Evolutionary conservation across 2,113 vertebrate species (phyloP).

Genomic region (Xyliphius kryptos): DNA sequence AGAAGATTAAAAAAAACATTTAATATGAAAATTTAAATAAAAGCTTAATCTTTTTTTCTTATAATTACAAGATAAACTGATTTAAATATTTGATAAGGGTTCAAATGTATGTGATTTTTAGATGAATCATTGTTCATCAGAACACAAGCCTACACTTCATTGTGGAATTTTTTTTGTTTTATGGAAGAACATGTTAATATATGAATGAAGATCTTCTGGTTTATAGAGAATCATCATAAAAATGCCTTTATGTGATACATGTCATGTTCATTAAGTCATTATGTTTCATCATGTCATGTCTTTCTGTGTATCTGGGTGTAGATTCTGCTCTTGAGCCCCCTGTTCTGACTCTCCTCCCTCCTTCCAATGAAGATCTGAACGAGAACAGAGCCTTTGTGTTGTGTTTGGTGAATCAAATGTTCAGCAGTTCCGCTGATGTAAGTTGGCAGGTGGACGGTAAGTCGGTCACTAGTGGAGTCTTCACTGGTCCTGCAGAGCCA

Average conservation of each 20-base stretch:
- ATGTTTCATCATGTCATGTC: neutral
- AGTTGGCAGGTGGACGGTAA: slow-evolving; percentile 20
- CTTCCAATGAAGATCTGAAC: slow-evolving; percentile 53
- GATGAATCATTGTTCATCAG: no score
- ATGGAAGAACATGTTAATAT: no score
- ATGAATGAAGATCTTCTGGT: no score
- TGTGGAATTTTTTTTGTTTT: no score
- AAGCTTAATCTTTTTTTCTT: no score
- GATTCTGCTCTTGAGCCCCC: slow-evolving; percentile 45
- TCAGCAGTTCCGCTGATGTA: slow-evolving; percentile 22
- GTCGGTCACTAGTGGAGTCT: slow-evolving; percentile 48
- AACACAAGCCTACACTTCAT: no score
- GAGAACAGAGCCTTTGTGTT: slow-evolving; percentile 49
- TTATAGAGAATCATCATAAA: neutral
- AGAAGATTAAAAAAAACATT: no score
- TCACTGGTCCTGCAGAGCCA: slow-evolving; percentile 48
- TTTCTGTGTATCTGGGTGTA: slow-evolving; percentile 30
- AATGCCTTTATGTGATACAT: no score
- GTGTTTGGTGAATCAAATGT: slow-evolving; percentile 51
- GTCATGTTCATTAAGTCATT: neutral
- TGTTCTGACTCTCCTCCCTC: slow-evolving; percentile 55
- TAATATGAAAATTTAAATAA: no score
- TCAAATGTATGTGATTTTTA: no score
- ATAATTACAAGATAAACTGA: no score
- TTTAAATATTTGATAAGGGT: no score